phyloP scores from a whole-genome alignment of 2,113 vertebrate genomes.

The Boulengerochromis microlepis region DNA sequence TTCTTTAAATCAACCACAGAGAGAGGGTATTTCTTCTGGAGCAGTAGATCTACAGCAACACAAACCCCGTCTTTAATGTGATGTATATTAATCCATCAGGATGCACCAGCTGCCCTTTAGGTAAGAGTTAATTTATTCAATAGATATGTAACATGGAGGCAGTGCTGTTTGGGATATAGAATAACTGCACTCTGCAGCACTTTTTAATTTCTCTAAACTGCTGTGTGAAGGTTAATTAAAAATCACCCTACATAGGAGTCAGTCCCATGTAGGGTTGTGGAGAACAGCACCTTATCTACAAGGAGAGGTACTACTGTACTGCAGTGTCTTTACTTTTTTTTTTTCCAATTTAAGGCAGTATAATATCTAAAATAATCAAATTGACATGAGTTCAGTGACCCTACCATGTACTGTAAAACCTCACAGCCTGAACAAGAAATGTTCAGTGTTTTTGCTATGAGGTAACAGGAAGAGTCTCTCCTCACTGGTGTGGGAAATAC shows the following conservation, averaged over 20 bases:
- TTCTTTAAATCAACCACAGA: neutral
- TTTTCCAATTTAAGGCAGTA: neutral
- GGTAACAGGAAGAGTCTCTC: neutral
- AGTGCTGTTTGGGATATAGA: neutral
- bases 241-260: neutral
- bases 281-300: neutral
- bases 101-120: neutral
- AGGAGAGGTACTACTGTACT: neutral
- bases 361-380: neutral
- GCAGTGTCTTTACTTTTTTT: neutral
- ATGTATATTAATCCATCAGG: neutral
- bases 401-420: neutral
- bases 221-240: neutral
- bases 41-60: neutral
- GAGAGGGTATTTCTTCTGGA: neutral
- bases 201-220: neutral
- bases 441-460: neutral
- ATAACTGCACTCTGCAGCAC: neutral
- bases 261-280: neutral
- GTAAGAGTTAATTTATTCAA: neutral
- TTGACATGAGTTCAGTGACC: neutral
- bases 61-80: neutral
- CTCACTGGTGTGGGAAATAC: neutral
- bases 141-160: neutral
- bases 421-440: neutral